phyloP scores from a whole-genome alignment of 1,140 invertebrate genomes.

The Meteorus sp. region DNA sequence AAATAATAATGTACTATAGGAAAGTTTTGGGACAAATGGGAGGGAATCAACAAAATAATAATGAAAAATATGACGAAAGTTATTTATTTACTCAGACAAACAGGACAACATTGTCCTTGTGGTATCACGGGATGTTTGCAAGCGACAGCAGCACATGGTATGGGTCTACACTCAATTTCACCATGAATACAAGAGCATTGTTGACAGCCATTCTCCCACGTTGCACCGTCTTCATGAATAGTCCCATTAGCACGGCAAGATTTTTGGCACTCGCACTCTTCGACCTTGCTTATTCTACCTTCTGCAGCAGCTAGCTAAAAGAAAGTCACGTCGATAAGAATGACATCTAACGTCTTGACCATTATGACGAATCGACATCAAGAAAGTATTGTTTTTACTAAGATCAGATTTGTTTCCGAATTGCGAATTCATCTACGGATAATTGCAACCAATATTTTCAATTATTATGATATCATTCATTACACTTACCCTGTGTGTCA shows the following conservation, averaged over 20 bases:
- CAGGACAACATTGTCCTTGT: slow-evolving; percentile 81
- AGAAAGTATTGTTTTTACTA: too few relatives aligned
- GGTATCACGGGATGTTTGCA: slow-evolving; percentile 80
- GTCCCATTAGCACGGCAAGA: slow-evolving; percentile 81
- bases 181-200: slow-evolving; percentile 83
- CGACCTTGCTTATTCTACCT: slow-evolving; percentile 72
- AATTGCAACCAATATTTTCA: background rate
- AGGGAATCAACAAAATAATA: background rate
- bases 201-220: slow-evolving; percentile 80
- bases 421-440: too few relatives aligned
- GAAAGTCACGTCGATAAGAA: slow-evolving; percentile 47
- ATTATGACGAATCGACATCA: too few relatives aligned
- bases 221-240: slow-evolving; percentile 77
- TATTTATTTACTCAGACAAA: slow-evolving; percentile 81
- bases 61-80: background rate
- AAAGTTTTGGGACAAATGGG: background rate
- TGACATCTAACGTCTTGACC: background rate
- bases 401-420: too few relatives aligned
- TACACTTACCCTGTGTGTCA: slow-evolving; percentile 66
- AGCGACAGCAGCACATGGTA: slow-evolving; percentile 71
- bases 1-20: background rate
- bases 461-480: slow-evolving; percentile 8
- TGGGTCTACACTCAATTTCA: slow-evolving; percentile 75
- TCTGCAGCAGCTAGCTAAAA: slow-evolving; percentile 78
- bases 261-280: slow-evolving; percentile 88